Evolutionary conservation across 2,888 invertebrate species (phyloP), one percentile per base, ranked within the genome.

Genomic region (Athalia rosae): DNA sequence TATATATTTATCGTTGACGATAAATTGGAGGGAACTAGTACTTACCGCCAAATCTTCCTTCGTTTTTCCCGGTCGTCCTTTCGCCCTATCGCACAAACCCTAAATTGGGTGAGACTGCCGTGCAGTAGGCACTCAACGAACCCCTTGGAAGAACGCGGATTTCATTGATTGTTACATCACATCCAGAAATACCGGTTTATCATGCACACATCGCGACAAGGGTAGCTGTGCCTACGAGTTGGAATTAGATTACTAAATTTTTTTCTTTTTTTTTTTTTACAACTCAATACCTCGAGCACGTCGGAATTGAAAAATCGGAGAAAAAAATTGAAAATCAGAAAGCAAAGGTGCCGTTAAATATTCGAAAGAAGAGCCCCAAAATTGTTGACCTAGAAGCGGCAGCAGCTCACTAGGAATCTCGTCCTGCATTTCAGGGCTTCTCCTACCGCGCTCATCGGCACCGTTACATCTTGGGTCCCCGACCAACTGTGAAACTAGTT

Each of bases 81-180:
- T 62, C 64, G 64, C 66, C 53, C 50, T 67, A 41, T 67, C 53
- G 11, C 43, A 48, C 67, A 53, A 67, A 53, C 67, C 50, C 7
- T 67, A 50, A 67, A 67, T 67, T 67, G 67, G 67, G 67, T 53
- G 53, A 67, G 67, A 67, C 53, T 53, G 9, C 28, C 67, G 28
- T 67, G 48, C 53, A 61, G 41, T 47, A 43, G 4, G 8, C 3
- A 8, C 4, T 53, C 53, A n/a, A n/a, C 28, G 28, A 28, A 28
- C 28, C 53, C 15, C 53, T 8, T 53, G 53, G 53, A 53, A 53
- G 53, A 4, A 53, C 53, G 9, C 4, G 53, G 53, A 53, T 11
- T 53, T 8, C 53, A 8, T 53, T n/a, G 53, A 53, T 28, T 28
- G 28, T 28, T 28, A 28, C 28, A 28, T 28, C 28, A 28, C 28